Evolutionary conservation across 2,888 invertebrate species (phyloP).

Genomic region (Leptothorax acervorum): DNA sequence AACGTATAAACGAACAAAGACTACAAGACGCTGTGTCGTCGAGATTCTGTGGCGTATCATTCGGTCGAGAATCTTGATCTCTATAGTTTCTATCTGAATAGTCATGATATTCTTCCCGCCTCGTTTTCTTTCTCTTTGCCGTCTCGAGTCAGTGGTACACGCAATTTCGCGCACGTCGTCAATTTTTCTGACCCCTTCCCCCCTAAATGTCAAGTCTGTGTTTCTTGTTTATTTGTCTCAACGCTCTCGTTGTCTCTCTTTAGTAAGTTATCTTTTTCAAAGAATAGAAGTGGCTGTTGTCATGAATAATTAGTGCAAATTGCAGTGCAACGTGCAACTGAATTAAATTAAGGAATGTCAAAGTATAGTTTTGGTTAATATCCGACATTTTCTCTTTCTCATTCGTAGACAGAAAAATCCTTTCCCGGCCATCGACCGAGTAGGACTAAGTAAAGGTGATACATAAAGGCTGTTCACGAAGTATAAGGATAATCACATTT

Average conservation of each 20-base stretch:
- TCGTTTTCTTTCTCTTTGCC: slow-evolving; percentile 42
- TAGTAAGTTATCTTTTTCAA: background rate
- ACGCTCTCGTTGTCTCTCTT: slow-evolving; percentile 21
- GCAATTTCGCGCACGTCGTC: slow-evolving; percentile 32
- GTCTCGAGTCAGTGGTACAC: slow-evolving; percentile 17
- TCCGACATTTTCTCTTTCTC: slow-evolving; percentile 27
- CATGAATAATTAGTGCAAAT: background rate
- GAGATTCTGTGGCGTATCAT: slow-evolving; percentile 73
- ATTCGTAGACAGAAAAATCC: slow-evolving; percentile 49
- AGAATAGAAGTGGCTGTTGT: background rate
- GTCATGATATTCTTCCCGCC: slow-evolving; percentile 61
- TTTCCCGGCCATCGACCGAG: slow-evolving; percentile 54
- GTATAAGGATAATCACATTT: slow-evolving; percentile 61
- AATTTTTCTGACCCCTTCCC: slow-evolving; percentile 38
- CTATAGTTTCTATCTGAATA: slow-evolving; percentile 62
- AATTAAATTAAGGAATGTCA: slow-evolving; percentile 22
- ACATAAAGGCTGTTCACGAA: slow-evolving; percentile 52
- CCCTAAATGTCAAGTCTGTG: slow-evolving; percentile 37
- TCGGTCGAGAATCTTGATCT: slow-evolving; percentile 76
- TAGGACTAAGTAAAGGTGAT: slow-evolving; percentile 43
- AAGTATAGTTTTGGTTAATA: slow-evolving; percentile 4
- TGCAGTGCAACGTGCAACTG: slow-evolving; percentile 2
- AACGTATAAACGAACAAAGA: slow-evolving; percentile 80
- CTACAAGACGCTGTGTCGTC: slow-evolving; percentile 73
- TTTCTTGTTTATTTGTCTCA: slow-evolving; percentile 39